Conservation (phyloP, 2,113 vertebrate species). For the Trogon surrucura region DNA sequence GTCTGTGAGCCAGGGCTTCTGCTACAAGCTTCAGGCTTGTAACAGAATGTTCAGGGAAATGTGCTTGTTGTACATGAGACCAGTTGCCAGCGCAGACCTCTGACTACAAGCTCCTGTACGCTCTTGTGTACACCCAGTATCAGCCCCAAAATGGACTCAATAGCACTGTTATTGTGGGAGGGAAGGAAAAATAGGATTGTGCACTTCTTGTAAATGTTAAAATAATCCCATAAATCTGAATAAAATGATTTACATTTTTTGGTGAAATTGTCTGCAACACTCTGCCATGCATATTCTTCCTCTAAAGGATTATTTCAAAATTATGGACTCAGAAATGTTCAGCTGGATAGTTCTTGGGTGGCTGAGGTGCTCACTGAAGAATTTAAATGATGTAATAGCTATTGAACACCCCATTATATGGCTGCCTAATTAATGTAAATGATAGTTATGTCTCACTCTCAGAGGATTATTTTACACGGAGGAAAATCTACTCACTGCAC, state of each 20-base stretch:
- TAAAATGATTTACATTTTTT: not conserved
- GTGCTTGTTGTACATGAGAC: fast-evolving
- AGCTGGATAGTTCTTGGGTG: constrained; percentile 57
- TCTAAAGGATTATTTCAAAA: constrained; percentile 66
- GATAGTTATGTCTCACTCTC: constrained; percentile 68
- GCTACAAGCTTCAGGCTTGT: not conserved
- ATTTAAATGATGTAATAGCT: constrained; percentile 74
- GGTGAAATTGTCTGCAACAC: not conserved
- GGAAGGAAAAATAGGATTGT: not conserved
- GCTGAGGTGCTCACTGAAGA: constrained; percentile 54
- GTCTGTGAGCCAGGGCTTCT: too few relatives aligned
- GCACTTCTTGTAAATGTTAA: not conserved
- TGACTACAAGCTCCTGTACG: not conserved
- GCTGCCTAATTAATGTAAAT: constrained; percentile 79
- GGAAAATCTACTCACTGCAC: constrained; percentile 64
- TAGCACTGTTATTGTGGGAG: not conserved
- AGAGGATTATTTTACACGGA: constrained; percentile 64
- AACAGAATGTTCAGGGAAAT: not conserved
- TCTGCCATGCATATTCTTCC: not conserved
- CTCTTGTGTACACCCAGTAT: not conserved
- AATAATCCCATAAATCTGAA: constrained; percentile 23
- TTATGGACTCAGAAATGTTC: constrained; percentile 62
- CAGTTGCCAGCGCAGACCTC: not conserved
- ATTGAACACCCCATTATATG: constrained; percentile 69
- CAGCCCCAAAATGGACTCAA: not conserved